phyloP scores from a whole-genome alignment of 2,888 invertebrate genomes.

The Torymus texanus region DNA sequence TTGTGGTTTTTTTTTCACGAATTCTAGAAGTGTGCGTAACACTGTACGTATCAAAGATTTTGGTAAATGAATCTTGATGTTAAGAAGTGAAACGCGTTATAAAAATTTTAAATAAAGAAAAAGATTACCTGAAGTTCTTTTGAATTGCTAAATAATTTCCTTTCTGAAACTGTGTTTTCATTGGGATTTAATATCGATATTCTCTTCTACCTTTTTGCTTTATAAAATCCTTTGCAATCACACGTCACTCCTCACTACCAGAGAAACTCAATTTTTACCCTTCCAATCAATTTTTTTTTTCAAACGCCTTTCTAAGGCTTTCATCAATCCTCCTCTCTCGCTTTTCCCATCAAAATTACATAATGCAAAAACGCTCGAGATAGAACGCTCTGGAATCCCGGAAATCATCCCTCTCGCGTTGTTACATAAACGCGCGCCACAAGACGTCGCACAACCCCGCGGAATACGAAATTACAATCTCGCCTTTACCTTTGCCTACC shows the following conservation, averaged over 20 bases:
- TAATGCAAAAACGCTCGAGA: conserved; percentile 1
- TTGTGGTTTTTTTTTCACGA: neutral
- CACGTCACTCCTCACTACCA: no score
- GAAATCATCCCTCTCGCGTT: conserved; percentile 7
- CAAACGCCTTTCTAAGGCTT: neutral
- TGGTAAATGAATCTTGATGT: no score
- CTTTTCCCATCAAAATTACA: neutral
- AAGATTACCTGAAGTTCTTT: no score
- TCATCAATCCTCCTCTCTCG: conserved; percentile 1
- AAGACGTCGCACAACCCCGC: neutral
- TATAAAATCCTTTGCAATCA: no score
- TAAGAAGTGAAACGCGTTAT: no score
- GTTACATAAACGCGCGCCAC: neutral
- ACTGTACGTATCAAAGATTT: no score
- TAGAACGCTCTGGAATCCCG: neutral
- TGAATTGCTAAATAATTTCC: no score
- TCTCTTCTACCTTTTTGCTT: no score
- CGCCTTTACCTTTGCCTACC: neutral
- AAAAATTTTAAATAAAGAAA: no score
- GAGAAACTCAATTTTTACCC: neutral
- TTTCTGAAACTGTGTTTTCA: no score
- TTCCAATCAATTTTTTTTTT: conserved; percentile 11
- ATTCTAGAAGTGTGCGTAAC: no score
- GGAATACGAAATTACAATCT: conserved; percentile 30
- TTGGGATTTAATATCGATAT: no score